Conservation (phyloP, 2,888 invertebrate species). For the Electrophaes corylata region DNA sequence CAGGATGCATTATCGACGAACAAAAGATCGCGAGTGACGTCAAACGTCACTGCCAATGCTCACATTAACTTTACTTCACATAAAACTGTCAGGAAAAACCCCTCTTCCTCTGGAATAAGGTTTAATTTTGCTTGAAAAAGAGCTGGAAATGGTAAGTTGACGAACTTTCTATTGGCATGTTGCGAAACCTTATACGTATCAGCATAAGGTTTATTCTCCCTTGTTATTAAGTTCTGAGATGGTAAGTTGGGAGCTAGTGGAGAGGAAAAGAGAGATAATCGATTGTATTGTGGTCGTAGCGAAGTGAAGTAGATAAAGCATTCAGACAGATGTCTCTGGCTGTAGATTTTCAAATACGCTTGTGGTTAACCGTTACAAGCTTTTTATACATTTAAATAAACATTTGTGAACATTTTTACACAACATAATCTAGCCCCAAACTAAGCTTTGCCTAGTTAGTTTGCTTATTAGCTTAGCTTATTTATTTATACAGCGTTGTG, state of each 20-base stretch:
- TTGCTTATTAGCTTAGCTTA: too few relatives aligned
- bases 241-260: slow-evolving; percentile 33
- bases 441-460: too few relatives aligned
- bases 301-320: slow-evolving; percentile 30
- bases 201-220: slow-evolving; percentile 24
- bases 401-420: too few relatives aligned
- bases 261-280: slow-evolving; percentile 47
- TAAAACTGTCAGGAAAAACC: background rate
- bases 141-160: slow-evolving; percentile 22
- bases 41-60: slow-evolving; percentile 58
- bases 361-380: background rate
- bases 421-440: too few relatives aligned
- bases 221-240: background rate
- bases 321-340: slow-evolving; percentile 19
- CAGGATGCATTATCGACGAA: slow-evolving; percentile 58
- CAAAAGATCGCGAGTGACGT: slow-evolving; percentile 64
- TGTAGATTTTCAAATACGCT: slow-evolving; percentile 2
- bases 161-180: slow-evolving; percentile 15
- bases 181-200: background rate
- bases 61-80: slow-evolving; percentile 29
- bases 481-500: too few relatives aligned
- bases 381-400: background rate
- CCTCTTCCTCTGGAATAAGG: slow-evolving; percentile 17
- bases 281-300: slow-evolving; percentile 50
- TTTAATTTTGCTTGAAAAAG: slow-evolving; percentile 10